These are phyloP conservation scores for Euthynnus affinis DNA, from an alignment of 2,797 vertebrate species.

Conservation along the genomic window DNA sequence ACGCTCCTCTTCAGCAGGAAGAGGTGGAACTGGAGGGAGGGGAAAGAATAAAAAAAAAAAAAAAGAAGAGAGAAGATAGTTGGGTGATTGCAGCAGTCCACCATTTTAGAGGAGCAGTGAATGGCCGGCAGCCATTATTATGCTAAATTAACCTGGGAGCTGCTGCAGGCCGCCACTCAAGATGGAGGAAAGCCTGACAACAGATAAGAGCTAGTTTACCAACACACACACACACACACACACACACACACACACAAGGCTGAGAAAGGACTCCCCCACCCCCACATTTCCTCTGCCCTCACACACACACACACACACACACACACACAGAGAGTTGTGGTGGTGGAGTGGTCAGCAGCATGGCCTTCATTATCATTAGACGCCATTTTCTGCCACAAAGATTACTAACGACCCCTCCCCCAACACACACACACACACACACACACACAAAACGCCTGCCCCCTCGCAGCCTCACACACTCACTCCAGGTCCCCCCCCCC, in stretches of 20 bases:
- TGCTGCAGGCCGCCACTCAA: constrained; percentile 79
- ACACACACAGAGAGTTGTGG: constrained; percentile 54
- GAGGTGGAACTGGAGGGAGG: constrained; percentile 52
- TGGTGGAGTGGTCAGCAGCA: constrained; percentile 76
- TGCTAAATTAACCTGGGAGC: constrained; percentile 85
- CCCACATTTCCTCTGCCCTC: constrained; percentile 62
- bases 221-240: constrained; percentile 68
- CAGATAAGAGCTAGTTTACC: constrained; percentile 81
- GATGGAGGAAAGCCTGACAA: constrained; percentile 82
- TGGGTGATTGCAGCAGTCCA: constrained; percentile 70
- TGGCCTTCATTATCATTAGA: constrained; percentile 84
- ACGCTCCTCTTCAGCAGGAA: constrained; percentile 55
- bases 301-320: constrained; percentile 26
- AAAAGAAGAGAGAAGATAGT: constrained; percentile 62
- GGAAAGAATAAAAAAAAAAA: constrained; percentile 16
- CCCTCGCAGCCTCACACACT: constrained; percentile 41
- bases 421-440: constrained; percentile 51
- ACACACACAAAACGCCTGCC: constrained; percentile 41
- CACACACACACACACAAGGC: constrained; percentile 7
- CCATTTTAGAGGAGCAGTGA: constrained; percentile 82
- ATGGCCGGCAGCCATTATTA: constrained; percentile 82
- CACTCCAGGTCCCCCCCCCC: constrained; percentile 23
- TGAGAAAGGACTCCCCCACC: constrained; percentile 51
- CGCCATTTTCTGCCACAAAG: constrained; percentile 85
- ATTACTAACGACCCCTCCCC: constrained; percentile 74